Evolutionary conservation across 2,888 invertebrate species (phyloP).

Genomic region (Heliconius sara): DNA sequence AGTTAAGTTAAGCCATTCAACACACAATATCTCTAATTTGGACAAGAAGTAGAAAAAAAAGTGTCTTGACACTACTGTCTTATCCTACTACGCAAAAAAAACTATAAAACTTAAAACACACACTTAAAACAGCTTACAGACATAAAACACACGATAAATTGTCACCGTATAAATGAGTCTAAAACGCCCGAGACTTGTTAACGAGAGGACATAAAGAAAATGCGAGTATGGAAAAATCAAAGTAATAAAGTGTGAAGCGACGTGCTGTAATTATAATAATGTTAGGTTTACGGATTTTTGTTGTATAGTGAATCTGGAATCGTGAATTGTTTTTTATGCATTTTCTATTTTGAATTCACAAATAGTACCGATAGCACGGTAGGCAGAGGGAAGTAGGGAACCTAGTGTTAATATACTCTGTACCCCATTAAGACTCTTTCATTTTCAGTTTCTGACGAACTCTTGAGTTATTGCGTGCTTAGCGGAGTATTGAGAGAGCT

Average conservation of each 20-base stretch:
- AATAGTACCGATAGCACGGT: too few species aligned
- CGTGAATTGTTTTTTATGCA: not conserved
- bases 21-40: too few species aligned
- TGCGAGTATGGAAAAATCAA: slow-evolving; percentile 16
- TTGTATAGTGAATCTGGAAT: not conserved
- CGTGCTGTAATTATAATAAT: not conserved
- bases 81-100: not conserved
- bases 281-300: not conserved
- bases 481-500: too few species aligned
- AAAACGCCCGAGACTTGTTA: slow-evolving; percentile 16
- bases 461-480: too few species aligned
- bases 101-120: not conserved
- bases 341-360: not conserved
- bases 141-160: slow-evolving; percentile 3
- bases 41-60: not conserved
- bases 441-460: too few species aligned
- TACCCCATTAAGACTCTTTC: too few species aligned
- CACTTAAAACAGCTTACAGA: not conserved
- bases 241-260: not conserved
- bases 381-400: too few species aligned
- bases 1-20: too few species aligned
- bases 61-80: not conserved
- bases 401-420: too few species aligned
- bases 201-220: slow-evolving; percentile 17
- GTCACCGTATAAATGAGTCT: slow-evolving; percentile 14